Percentiles rank a stretch among this genome's conserved stretches.
phyloP scores from a whole-genome alignment of 2,113 vertebrate species.

The Egretta garzetta region DNA sequence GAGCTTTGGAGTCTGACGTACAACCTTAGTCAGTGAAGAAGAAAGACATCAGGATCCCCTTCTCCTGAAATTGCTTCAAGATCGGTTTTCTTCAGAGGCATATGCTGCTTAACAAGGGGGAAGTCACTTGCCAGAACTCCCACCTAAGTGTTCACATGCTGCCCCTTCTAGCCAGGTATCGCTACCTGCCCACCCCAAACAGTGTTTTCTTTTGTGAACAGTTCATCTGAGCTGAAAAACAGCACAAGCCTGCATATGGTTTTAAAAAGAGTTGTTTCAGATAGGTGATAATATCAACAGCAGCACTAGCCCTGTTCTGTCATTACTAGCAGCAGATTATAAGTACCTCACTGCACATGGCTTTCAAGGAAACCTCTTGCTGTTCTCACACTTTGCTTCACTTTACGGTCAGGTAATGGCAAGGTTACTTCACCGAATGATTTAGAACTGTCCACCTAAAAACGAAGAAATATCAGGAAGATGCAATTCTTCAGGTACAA shows the following conservation, averaged over 20 bases:
- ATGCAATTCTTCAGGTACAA: background rate
- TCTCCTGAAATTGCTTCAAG: background rate
- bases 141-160: background rate
- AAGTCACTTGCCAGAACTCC: background rate
- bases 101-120: too few relatives aligned
- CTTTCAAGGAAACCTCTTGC: background rate
- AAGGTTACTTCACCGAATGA: constrained; percentile 27
- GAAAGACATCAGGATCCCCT: background rate
- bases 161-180: background rate
- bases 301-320: background rate
- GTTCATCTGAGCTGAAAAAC: background rate
- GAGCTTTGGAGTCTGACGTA: background rate
- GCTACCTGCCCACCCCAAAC: background rate
- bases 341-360: constrained; percentile 44
- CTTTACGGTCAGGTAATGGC: background rate
- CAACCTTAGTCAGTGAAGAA: background rate
- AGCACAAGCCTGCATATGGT: background rate
- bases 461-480: background rate
- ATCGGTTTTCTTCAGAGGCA: background rate
- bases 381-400: constrained; percentile 8
- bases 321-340: background rate
- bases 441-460: constrained; percentile 63
- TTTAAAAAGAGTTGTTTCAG: background rate
- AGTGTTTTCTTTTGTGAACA: background rate
- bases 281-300: too few relatives aligned